phyloP scores from a whole-genome alignment of 2,113 vertebrate species.

The Monarcha castaneiventris region DNA sequence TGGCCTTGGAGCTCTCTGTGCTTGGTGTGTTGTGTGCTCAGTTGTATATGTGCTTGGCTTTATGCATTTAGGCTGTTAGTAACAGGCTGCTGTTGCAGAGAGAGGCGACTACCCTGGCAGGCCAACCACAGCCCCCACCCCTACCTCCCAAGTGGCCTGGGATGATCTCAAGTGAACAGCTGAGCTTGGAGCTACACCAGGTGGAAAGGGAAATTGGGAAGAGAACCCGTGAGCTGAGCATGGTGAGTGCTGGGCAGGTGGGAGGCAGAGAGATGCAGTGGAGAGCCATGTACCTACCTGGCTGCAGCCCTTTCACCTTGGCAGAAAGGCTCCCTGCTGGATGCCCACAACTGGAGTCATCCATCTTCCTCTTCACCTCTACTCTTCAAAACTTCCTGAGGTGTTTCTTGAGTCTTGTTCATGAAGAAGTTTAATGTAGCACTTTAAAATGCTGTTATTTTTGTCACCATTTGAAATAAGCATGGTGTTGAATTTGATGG shows the following conservation, averaged over 20 bases:
- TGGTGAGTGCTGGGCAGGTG: constrained; percentile 77
- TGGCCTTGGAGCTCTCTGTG: constrained; percentile 10
- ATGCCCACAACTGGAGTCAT: not conserved
- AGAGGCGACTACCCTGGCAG: constrained; percentile 81
- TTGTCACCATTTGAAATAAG: not conserved
- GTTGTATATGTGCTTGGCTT: constrained; percentile 74
- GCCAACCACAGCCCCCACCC: constrained; percentile 77
- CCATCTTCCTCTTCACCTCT: not conserved
- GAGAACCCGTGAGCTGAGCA: constrained; percentile 90
- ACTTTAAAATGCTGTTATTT: not conserved
- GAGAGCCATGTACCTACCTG: not conserved
- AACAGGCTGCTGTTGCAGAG: constrained; percentile 92
- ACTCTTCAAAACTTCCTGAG: not conserved
- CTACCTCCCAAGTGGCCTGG: constrained; percentile 88
- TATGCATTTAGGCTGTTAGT: constrained; percentile 82
- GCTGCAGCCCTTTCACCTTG: not conserved
- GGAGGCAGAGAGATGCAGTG: not conserved
- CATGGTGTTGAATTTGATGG: rapidly evolving
- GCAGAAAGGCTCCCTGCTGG: not conserved
- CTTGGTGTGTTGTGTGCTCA: constrained; percentile 50
- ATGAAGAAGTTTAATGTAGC: not conserved
- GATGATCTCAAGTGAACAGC: constrained; percentile 90
- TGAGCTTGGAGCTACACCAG: constrained; percentile 94
- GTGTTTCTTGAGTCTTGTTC: not conserved
- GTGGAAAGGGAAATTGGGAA: constrained; percentile 97